These are phyloP conservation scores for Plagodis pulveraria DNA, from an alignment of 2,888 invertebrate genomes.

Conservation along the genomic window DNA sequence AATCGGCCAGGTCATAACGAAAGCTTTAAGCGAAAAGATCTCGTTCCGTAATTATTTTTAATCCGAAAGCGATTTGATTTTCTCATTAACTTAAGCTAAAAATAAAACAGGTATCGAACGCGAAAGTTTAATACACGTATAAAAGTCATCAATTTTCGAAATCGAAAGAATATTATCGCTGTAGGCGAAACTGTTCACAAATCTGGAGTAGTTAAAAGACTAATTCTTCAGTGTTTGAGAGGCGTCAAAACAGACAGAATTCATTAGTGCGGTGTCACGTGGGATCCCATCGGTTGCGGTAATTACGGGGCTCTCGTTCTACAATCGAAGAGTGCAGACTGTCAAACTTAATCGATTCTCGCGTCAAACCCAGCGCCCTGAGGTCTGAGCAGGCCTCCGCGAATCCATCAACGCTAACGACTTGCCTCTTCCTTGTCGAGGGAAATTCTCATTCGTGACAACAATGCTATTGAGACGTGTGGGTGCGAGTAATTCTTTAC, in stretches of 20 bases:
- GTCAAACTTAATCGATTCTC: conserved; percentile 78
- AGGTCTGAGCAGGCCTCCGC: conserved; percentile 55
- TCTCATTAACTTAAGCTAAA: conserved; percentile 32
- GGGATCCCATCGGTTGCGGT: conserved; percentile 60
- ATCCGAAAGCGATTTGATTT: conserved; percentile 32
- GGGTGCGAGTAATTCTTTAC: conserved; percentile 45
- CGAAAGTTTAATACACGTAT: conserved; percentile 45
- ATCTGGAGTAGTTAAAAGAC: conserved; percentile 61
- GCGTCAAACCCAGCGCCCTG: conserved; percentile 60
- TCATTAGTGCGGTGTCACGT: conserved; percentile 74
- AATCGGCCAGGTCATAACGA: conserved; percentile 6
- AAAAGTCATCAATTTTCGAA: conserved; percentile 55
- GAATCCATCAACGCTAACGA: conserved; percentile 66
- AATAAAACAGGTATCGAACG: conserved; percentile 19
- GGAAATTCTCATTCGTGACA: conserved; percentile 55
- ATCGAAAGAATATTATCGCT: conserved; percentile 51
- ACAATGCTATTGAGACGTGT: conserved; percentile 47
- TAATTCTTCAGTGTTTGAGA: conserved; percentile 61
- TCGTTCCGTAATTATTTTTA: conserved; percentile 13
- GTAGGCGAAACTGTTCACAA: conserved; percentile 44
- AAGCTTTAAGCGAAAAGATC: conserved; percentile 12
- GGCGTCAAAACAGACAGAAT: conserved; percentile 73
- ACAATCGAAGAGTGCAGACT: conserved; percentile 68
- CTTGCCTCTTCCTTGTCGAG: conserved; percentile 54
- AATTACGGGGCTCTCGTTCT: conserved; percentile 63